Evolutionary conservation across 2,797 vertebrate species (phyloP).

Genomic region (Coregonus sp.): DNA sequence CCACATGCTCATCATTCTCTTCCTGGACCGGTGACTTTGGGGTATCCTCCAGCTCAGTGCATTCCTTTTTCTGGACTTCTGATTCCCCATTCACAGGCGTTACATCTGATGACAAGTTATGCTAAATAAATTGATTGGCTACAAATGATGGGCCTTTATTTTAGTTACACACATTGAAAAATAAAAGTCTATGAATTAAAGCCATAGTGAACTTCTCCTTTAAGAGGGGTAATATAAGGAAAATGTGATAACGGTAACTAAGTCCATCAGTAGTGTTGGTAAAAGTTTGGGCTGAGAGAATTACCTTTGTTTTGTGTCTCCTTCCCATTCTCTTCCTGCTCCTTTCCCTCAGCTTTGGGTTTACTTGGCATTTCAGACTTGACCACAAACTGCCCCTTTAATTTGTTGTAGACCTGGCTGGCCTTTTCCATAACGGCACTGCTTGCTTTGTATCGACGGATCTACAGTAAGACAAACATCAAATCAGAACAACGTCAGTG

Average conservation of each 20-base stretch:
- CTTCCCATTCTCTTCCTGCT: conserved; percentile 70
- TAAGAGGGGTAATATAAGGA: background rate
- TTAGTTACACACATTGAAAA: background rate
- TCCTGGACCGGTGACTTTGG: conserved; percentile 65
- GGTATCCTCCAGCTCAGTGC: conserved; percentile 62
- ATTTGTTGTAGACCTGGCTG: conserved; percentile 89
- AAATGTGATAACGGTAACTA: background rate
- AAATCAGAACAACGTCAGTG: background rate
- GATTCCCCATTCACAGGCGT: conserved; percentile 89
- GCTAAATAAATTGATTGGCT: background rate
- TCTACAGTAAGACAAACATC: conserved; percentile 70
- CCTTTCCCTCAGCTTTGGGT: conserved; percentile 69
- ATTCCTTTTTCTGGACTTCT: conserved; percentile 75
- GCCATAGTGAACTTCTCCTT: background rate
- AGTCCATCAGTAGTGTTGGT: background rate
- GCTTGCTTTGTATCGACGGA: conserved; percentile 96
- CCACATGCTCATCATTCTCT: conserved; percentile 60
- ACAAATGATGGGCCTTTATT: background rate
- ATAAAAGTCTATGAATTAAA: background rate
- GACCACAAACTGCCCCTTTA: conserved; percentile 92
- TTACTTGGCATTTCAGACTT: conserved; percentile 82
- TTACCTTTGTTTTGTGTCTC: conserved; percentile 65
- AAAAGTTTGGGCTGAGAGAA: background rate
- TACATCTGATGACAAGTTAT: conserved; percentile 65
- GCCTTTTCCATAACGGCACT: conserved; percentile 95